These are phyloP conservation scores for Sylvicola cinctus DNA, from an alignment of 2,888 invertebrate genomes.

Conservation along the genomic window DNA sequence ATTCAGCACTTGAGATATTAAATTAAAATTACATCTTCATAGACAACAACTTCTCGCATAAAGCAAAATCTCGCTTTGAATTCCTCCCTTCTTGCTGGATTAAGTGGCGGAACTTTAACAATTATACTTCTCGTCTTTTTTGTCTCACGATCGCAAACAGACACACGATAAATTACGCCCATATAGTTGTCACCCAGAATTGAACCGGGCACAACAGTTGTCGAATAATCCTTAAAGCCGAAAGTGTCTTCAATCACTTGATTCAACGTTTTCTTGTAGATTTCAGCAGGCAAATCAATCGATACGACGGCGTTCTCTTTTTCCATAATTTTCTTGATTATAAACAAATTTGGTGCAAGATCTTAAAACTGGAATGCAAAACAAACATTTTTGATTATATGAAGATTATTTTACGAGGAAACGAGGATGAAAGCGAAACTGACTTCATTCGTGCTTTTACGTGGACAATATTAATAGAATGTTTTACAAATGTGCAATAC, in stretches of 20 bases:
- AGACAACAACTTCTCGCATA: conserved; percentile 15
- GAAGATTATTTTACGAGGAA: too few species aligned
- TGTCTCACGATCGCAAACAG: conserved; percentile 3
- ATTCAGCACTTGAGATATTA: too few species aligned
- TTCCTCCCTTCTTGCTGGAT: conserved; percentile 14
- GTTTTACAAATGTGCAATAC: too few species aligned
- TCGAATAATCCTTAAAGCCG: conserved; percentile 8
- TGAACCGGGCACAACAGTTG: conserved; percentile 12
- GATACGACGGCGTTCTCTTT: too few species aligned
- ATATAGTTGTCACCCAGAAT: conserved; percentile 20
- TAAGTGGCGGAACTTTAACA: conserved; percentile 18
- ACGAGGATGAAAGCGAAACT: too few species aligned
- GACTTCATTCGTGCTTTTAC: too few species aligned
- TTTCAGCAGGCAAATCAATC: too few species aligned
- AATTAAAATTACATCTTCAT: conserved; percentile 14
- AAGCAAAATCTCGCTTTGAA: conserved; percentile 18
- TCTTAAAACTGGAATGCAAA: too few species aligned
- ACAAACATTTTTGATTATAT: too few species aligned
- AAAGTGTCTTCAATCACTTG: conserved; percentile 11
- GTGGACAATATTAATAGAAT: too few species aligned
- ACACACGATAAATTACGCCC: conserved; percentile 16
- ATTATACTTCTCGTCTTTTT: not conserved
- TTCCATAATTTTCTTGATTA: too few species aligned
- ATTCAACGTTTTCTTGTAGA: conserved; percentile 11
- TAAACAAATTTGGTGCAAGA: too few species aligned